Evolutionary conservation across 2,113 vertebrate species (phyloP), one percentile per base, ranked within the genome.

Genomic region (Callocephalon fimbriatum): DNA sequence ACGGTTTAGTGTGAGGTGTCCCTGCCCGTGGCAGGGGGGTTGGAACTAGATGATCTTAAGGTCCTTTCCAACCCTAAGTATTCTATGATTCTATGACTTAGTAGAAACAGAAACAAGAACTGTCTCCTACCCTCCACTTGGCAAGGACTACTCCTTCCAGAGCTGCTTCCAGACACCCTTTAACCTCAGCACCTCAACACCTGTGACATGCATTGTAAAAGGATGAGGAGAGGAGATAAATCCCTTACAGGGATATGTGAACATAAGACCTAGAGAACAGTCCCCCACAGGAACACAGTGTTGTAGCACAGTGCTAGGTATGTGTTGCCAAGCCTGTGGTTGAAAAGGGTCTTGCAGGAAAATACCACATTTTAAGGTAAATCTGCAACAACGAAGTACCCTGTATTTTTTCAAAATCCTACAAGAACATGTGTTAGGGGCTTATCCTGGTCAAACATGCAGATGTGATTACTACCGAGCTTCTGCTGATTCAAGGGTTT

Each of bases 281-380:
- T 48, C 56, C 25, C 40, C 29, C 1, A 1, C 15, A 27, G 1
- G 1, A 45, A 27, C 1, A 2, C 5, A 14, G 15, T 3, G 8
- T 19, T 31, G n/a, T 47, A 32, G 26, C 37, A 23, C 0, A 0
- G 27, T 3, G 45, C 18, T 16, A 35, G 7, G 5, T 15, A 29
- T 1, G 0, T 2, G 19, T 11, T 73, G 9, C 15, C 37, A 35
- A 62, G 31, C 10, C 22, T n/a, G 8, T 15, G 54, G 6, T 4
- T 79, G 31, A n/a, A 82, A 53, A 62, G 18, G 8, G 6, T 44
- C 45, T 89, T 18, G n/a, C 4, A 58, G 59, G 35, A 65, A 65
- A 92, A 63, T 11, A 12, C 8, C 48, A 29, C 26, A 13, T 26
- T 16, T 31, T 1, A 26, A 18, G 10, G 14, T 59, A n/a, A 79